Evolutionary conservation across 2,797 vertebrate genomes (phyloP), one percentile per base, ranked within the genome.

Genomic region (Craterocephalus amniculus): DNA sequence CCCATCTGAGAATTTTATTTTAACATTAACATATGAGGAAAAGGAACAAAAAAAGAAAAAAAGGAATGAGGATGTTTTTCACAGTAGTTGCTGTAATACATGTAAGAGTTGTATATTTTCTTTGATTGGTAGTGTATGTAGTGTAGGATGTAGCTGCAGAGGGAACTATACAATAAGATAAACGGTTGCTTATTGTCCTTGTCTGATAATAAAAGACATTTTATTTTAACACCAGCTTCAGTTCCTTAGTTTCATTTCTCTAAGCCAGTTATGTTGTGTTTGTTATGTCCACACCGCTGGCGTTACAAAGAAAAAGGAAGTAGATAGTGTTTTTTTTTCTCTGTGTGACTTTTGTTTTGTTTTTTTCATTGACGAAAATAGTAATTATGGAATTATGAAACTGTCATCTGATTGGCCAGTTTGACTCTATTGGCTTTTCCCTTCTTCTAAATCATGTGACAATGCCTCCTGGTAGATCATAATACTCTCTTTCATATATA

Each of bases 301-400:
- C 34, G 32, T 84, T 69, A 70, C 68, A 29, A 40, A 67, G 85
- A 93, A 93, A 86, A 77, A 51, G 85, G 92, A 94, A 94, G 72
- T 89, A 34, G 22, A 27, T n/a, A 5, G 4, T 27, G 11, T 14
- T 29, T 62, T 58, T 31, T 38, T 67, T 58, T n/a, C n/a, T n/a
- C n/a, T n/a, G n/a, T n/a, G n/a, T n/a, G n/a, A n/a, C n/a, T n/a
- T 56, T 61, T 59, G 61, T 54, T 63, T 59, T 68, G 54, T 64
- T 58, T 62, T 35, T 63, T 77, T 83, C 79, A 51, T 70, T 82
- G 74, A 74, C 40, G 56, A 54, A 58, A 88, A 88, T 80, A 85
- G 75, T 71, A 76, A 89, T 83, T 86, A 70, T 84, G 62, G 72
- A 79, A 85, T 90, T 90, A 88, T 83, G 87, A 92, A 92, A 90